A percentile compares a stretch with the other conserved stretches of the same genome.
Conservation (phyloP, 2,113 vertebrate genomes). For the Nanorana parkeri region DNA sequence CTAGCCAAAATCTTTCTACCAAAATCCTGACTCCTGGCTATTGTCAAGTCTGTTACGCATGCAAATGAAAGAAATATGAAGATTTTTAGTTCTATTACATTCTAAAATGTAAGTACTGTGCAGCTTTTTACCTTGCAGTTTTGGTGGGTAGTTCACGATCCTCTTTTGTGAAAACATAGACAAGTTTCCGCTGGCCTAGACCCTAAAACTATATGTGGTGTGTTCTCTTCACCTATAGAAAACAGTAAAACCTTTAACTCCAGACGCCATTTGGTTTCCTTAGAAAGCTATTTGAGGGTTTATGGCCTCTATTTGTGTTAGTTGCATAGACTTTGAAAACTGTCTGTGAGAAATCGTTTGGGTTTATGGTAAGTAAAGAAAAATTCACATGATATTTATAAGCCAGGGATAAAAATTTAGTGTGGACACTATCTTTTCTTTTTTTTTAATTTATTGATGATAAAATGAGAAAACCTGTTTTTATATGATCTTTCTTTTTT, state of each 20-base stretch:
- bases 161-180: conserved; percentile 51
- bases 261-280: conserved; percentile 70
- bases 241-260: conserved; percentile 43
- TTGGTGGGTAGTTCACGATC: conserved; percentile 47
- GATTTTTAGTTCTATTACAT: neutral
- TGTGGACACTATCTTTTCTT: conserved; percentile 74
- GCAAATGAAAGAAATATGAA: neutral
- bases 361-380: conserved; percentile 77
- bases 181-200: conserved; percentile 49
- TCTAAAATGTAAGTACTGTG: neutral
- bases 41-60: neutral
- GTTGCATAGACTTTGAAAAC: conserved; percentile 76
- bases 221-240: conserved; percentile 53
- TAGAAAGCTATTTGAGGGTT: conserved; percentile 71
- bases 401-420: conserved; percentile 78
- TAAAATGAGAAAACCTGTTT: conserved; percentile 75
- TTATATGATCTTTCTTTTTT: conserved; percentile 42
- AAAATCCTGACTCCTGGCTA: neutral
- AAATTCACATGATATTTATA: conserved; percentile 79
- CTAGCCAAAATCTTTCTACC: neutral
- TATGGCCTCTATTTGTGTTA: conserved; percentile 80
- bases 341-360: conserved; percentile 76
- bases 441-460: conserved; percentile 77
- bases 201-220: conserved; percentile 52
- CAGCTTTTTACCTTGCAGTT: conserved; percentile 33